Evolutionary conservation across 1,140 invertebrate genomes (phyloP).

Genomic region (Parasteatoda tepidariorum): DNA sequence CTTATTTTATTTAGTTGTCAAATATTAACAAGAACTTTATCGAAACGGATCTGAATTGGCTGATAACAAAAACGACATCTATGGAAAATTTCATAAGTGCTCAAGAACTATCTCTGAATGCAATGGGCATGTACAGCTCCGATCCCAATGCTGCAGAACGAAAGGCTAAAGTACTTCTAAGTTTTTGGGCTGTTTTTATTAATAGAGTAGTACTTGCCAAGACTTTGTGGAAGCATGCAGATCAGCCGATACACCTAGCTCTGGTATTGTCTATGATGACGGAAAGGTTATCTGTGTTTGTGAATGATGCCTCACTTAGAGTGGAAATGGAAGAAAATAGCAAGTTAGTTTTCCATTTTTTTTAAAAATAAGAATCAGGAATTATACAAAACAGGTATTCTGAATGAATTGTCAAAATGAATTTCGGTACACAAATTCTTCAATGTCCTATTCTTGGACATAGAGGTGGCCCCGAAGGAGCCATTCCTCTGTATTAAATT

Average conservation of each 20-base stretch:
- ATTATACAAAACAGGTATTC: too few species aligned
- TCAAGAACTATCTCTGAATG: constrained; percentile 67
- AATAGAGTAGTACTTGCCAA: constrained; percentile 66
- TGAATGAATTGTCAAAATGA: too few species aligned
- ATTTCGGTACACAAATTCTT: too few species aligned
- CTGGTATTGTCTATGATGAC: constrained; percentile 67
- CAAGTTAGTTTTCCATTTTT: constrained; percentile 37
- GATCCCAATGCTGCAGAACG: constrained; percentile 67
- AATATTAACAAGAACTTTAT: constrained; percentile 65
- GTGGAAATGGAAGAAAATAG: constrained; percentile 63
- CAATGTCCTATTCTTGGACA: too few species aligned
- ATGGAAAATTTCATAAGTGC: constrained; percentile 68
- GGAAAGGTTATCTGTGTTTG: constrained; percentile 62
- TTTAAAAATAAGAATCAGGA: too few species aligned
- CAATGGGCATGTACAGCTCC: constrained; percentile 64
- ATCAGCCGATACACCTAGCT: constrained; percentile 70
- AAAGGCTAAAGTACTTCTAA: constrained; percentile 63
- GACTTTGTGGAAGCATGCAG: constrained; percentile 69
- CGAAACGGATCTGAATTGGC: constrained; percentile 63
- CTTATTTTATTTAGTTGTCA: constrained; percentile 39
- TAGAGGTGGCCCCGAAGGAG: too few species aligned
- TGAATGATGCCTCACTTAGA: constrained; percentile 63
- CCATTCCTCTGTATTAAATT: too few species aligned
- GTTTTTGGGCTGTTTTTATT: constrained; percentile 68
- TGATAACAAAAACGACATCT: constrained; percentile 64